Evolutionary conservation across 1,140 invertebrate genomes (phyloP), one percentile per base, ranked within the genome.

Genomic region (Papilio xuthus): DNA sequence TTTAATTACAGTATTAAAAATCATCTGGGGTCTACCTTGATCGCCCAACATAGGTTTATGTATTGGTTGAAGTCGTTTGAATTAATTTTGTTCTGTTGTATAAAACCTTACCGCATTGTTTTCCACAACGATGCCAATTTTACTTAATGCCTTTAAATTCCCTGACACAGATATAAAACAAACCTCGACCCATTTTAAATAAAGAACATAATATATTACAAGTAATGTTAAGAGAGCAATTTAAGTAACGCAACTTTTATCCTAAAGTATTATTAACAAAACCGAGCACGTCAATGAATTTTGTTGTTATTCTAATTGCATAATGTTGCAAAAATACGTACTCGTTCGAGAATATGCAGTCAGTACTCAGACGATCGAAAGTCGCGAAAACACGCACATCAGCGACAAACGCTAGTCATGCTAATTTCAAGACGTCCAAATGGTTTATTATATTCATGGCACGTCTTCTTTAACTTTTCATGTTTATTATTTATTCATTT

Each of bases 301-400:
- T 79, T 69, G 63, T 84, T 81, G 83, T 81, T 83, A 84, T 83
- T 84, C 83, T 78, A 83, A 80, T 81, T 79, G 79, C 80, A 82
- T 81, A 79, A 70, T 53, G 67, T 60, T 80, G 70, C 79, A 83
- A 81, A 80, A 80, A 80, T 71, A 6, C 2, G 32, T 32, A 32
- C 71, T 79, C 77, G 71, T 80, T 37, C 72, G 23, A 67, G 79
- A 80, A 81, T 83, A 76, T 79, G 73, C 78, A 74, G 60, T 41
- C 44, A 50, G 18, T 1, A 18, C 15, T 18, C 28, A 37, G 41
- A 12, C 63, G 50, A 42, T 79, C 79, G 78, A 79, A 83, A 80
- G 83, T 81, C 77, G 77, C 78, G 73, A 82, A 79, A 79, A 84
- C 82, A 79, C 80, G 79, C 81, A 63, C 60, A 18, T 4, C 47